Conservation (phyloP, 2,797 vertebrate genomes). For the Artibeus jamaicensis region DNA sequence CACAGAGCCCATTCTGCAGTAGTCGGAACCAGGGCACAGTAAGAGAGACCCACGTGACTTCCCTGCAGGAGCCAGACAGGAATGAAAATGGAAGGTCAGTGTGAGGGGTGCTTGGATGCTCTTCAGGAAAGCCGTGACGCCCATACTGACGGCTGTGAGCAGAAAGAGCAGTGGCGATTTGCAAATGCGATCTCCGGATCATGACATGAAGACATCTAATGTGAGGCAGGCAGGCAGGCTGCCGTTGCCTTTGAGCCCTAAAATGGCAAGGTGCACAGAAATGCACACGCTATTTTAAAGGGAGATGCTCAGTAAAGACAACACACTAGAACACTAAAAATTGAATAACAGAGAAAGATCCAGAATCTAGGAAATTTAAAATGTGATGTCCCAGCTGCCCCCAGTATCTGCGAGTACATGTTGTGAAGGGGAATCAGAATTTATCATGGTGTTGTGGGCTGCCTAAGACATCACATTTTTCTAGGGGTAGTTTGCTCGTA, state of each 20-base stretch:
- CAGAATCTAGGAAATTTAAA: neutral
- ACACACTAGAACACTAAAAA: no score
- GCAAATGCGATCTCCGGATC: neutral
- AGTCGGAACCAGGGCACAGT: neutral
- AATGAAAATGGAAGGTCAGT: constrained; percentile 27
- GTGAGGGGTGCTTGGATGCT: constrained; percentile 14
- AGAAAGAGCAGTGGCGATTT: neutral
- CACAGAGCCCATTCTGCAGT: neutral
- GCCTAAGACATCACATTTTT: neutral
- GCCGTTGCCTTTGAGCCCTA: neutral
- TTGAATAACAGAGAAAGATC: neutral
- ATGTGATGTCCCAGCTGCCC: neutral
- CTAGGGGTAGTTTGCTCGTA: neutral
- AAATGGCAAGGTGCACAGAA: neutral
- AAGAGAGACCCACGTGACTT: constrained; percentile 37
- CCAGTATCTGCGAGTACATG: neutral
- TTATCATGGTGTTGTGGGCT: neutral
- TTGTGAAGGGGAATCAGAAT: neutral
- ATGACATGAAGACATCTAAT: neutral
- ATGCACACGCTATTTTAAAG: neutral
- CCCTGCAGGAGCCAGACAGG: neutral
- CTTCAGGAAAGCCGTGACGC: constrained; percentile 11
- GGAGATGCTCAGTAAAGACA: neutral
- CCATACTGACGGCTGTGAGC: neutral
- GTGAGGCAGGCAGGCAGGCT: neutral